Evolutionary conservation across 1,140 invertebrate species (phyloP), one percentile per base, ranked within the genome.

Genomic region (Drosophila elegans): DNA sequence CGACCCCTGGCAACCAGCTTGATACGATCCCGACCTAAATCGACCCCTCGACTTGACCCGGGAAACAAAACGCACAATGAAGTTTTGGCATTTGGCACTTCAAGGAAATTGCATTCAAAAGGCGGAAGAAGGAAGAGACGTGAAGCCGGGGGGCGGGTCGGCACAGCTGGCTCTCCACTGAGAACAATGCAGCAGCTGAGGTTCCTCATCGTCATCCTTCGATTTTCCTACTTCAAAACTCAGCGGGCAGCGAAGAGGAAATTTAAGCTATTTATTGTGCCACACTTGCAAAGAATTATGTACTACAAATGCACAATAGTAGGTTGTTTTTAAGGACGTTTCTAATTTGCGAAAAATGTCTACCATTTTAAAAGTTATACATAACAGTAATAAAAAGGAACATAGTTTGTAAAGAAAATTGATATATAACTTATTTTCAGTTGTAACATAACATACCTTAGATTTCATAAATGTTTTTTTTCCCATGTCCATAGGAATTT

Each of bases 21-120:
- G 42, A 53, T 51, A 52, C 55, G 56, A 51, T 74, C 51, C 62
- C 78, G 60, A 60, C 51, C 44, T 10, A 29, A 64, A 46, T 44
- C 64, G 39, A 57, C 41, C 57, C 63, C 52, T 51, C 54, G 53
- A 63, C 77, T 73, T 48, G 25, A 29, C 44, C 73, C 62, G 46
- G 52, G 60, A 68, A 59, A 56, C 45, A 51, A 32, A 74, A 61
- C 41, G 59, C 55, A 82, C 68, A 80, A 85, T 85, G 73, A 67
- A 77, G 56, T 62, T 86, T 81, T 76, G 73, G 73, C 73, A 76
- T 76, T 76, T 76, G 73, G 73, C 73, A 77, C 73, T 88, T 89
- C 67, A 48, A 63, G 83, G 77, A 88, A 88, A 80, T 77, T 49
- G 64, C 62, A 59, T 72, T 62, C 41, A 66, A 49, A 25, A 59